Evolutionary conservation across 2,797 vertebrate species (phyloP), one percentile per base, ranked within the genome.

Genomic region (Tenualosa ilisha): DNA sequence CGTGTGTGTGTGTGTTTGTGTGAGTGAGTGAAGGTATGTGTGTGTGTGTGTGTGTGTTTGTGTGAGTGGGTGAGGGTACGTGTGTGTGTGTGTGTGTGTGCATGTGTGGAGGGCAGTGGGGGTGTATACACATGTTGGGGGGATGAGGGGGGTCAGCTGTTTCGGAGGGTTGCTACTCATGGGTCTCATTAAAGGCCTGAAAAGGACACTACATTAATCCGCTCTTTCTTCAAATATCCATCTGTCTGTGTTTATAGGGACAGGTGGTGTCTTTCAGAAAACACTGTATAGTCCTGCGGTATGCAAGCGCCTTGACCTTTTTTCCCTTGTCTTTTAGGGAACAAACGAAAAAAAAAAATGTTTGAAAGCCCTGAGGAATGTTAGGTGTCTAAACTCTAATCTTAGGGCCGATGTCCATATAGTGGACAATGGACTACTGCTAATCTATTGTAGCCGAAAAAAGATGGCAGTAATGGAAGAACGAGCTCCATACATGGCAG

Each of bases 171-270:
- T 43, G 83, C 83, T 82, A 89, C 86, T 88, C 86, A 88, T 59
- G 84, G 86, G 86, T 85, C 85, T 89, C 84, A 88, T 88, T 87
- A 89, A 89, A 86, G 86, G 84, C 85, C 88, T 46, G 49, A 65
- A 79, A 82, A 72, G 83, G 85, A 84, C 68, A 11, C 84, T 85
- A 61, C 40, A 86, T 89, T 84, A 79, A 90, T 86, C 83, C 61
- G 82, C 24, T 68, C 81, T 85, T 75, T 86, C 85, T 85, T 56
- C 85, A 84, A 88, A 84, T 89, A 89, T 86, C 83, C 85, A 63
- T 83, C 84, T 81, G 53, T 79, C 61, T 68, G 68, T 26, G 15
- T 85, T 85, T 86, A 90, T 61, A 54, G 82, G 53, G 87, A 87
- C 89, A 91, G 89, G 85, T 89, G 89, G 72, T 56, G 85, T 83